Percentiles rank a stretch among this genome's conserved stretches.
These are phyloP conservation scores for Herpetotheres cachinnans DNA, from an alignment of 2,113 vertebrate species.

Conservation along the genomic window DNA sequence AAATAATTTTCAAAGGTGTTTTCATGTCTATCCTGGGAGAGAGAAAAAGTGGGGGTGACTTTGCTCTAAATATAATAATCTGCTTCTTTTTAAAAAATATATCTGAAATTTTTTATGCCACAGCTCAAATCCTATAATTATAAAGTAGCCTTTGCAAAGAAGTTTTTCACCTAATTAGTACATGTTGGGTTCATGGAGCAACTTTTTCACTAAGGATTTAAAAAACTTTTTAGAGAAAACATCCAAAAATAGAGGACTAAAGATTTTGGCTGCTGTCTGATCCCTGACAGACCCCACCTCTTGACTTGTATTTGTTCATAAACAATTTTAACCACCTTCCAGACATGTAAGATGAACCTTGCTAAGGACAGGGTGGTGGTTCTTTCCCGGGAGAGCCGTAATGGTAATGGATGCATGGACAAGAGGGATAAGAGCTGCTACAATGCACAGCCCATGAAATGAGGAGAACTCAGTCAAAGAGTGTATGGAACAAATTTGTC, in stretches of 20 bases:
- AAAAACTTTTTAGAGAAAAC: conserved; percentile 21
- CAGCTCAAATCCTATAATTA: conserved; percentile 76
- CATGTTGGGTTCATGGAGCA: neutral
- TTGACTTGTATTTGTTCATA: neutral
- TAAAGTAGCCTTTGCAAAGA: conserved; percentile 27
- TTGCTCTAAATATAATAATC: conserved; percentile 72
- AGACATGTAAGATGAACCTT: neutral
- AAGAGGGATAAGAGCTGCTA: neutral
- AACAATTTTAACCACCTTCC: conserved; percentile 38
- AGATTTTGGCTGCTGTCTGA: conserved; percentile 5
- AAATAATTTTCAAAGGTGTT: conserved; percentile 70
- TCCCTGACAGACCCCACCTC: conserved; percentile 20
- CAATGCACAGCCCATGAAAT: rapidly evolving
- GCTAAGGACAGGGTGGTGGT: conserved; percentile 4
- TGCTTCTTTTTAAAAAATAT: conserved; percentile 46
- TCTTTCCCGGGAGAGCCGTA: neutral
- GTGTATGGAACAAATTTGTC: neutral
- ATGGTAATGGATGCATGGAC: neutral
- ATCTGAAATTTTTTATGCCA: conserved; percentile 60
- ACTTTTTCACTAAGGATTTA: neutral
- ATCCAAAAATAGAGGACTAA: conserved; percentile 44
- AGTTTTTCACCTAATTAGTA: conserved; percentile 61
- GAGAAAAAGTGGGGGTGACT: neutral
- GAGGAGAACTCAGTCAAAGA: neutral
- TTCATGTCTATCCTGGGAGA: conserved; percentile 50